Evolutionary conservation across 2,888 invertebrate species (phyloP), one percentile per base, ranked within the genome.

Genomic region (Acleris emargana): DNA sequence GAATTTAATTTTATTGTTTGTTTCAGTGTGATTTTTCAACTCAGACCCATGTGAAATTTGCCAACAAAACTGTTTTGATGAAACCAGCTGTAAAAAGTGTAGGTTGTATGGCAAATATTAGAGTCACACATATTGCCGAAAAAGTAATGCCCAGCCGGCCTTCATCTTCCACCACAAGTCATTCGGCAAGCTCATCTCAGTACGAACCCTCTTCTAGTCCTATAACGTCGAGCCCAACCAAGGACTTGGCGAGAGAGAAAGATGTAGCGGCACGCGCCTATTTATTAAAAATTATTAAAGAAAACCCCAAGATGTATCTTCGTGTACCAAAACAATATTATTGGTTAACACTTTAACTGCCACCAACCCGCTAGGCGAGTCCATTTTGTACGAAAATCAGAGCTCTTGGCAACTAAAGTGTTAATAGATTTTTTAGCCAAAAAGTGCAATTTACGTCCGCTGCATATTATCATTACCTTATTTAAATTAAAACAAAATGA

Each of bases 401-500:
- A n/a, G n/a, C n/a, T n/a, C n/a, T n/a, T n/a, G n/a, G n/a, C n/a
- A n/a, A n/a, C n/a, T n/a, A n/a, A n/a, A n/a, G n/a, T n/a, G n/a
- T n/a, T n/a, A 2, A 50, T 58, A 2, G 7, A 58, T 2, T 42
- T 20, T 25, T 5, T 59, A 3, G 42, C 58, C 4, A 0, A 51
- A 7, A 20, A 38, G 38, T 16, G 7, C 38, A 38, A 32, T 11
- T 38, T 18, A 50, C 20, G 18, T 18, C n/a, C 20, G 20, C 49
- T 58, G 16, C 58, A 20, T 17, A 22, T 59, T 9, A 59, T 59
- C 7, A 59, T 59, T 2, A 59, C 58, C n/a, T 51, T 59, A 50
- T 59, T 59, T 20, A 59, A 58, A 51, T 16, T 51, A 51, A 59
- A 58, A 51, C 38, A 38, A n/a, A 59, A 59, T 17, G 38, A 59